These are phyloP conservation scores for Uropetala carovei DNA, from an alignment of 2,888 invertebrate genomes.

Conservation along the genomic window DNA sequence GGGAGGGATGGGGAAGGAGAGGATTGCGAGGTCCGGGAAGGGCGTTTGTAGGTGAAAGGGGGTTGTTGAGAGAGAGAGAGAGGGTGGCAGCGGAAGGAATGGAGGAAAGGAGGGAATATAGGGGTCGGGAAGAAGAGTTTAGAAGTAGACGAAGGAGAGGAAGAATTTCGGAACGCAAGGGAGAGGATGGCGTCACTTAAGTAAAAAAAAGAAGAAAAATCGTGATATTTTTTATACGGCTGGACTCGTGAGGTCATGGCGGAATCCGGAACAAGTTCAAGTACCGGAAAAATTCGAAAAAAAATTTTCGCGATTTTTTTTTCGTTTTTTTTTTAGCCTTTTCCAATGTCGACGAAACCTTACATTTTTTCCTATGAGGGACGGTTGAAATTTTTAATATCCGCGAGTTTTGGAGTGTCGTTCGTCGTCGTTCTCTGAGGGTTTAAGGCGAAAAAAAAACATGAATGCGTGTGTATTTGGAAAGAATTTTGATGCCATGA, in stretches of 20 bases:
- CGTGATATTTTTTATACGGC: background rate
- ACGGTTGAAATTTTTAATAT: too few relatives aligned
- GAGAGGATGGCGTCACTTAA: background rate
- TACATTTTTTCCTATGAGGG: too few relatives aligned
- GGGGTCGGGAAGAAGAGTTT: background rate
- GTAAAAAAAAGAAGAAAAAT: too few relatives aligned
- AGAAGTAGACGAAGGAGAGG: background rate
- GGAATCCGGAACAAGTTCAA: constrained; percentile 37
- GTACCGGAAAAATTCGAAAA: background rate
- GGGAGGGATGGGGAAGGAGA: background rate
- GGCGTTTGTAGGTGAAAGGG: background rate
- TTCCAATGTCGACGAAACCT: too few relatives aligned
- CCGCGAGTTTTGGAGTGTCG: too few relatives aligned
- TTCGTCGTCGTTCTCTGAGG: too few relatives aligned
- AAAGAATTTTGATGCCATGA: too few relatives aligned
- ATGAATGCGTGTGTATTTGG: too few relatives aligned
- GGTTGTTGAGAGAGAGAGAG: background rate
- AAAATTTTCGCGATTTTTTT: too few relatives aligned
- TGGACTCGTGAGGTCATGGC: background rate
- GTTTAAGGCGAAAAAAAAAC: too few relatives aligned
- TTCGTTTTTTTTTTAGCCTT: too few relatives aligned
- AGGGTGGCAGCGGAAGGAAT: background rate
- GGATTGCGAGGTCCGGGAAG: background rate
- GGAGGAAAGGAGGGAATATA: background rate
- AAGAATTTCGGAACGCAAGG: background rate